Evolutionary conservation across 2,113 vertebrate species (phyloP).

Genomic region (Gambusia affinis): DNA sequence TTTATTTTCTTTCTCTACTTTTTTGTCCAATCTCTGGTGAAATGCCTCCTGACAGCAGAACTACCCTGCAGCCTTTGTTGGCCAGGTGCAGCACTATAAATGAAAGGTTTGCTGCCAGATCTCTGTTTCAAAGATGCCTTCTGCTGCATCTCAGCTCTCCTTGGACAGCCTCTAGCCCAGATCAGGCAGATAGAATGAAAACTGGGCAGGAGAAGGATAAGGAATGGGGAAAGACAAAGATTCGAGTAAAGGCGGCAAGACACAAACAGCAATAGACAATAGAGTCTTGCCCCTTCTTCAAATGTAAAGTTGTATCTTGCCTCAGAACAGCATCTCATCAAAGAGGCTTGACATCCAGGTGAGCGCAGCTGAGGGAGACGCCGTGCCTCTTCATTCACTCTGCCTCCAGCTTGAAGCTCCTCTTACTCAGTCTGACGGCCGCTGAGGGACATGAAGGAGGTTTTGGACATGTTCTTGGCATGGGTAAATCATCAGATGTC

Average conservation of each 20-base stretch:
- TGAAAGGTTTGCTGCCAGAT: slow-evolving; percentile 61
- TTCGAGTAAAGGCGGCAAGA: neutral
- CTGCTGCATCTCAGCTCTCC: slow-evolving; percentile 53
- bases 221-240: neutral
- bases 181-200: slow-evolving; percentile 44
- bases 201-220: slow-evolving; percentile 16
- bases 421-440: slow-evolving; percentile 30
- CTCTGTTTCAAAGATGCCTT: slow-evolving; percentile 58
- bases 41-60: slow-evolving; percentile 43
- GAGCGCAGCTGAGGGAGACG: slow-evolving; percentile 30
- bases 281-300: slow-evolving; percentile 23
- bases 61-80: slow-evolving; percentile 46
- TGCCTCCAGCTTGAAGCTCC: slow-evolving; percentile 32
- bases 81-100: slow-evolving; percentile 55
- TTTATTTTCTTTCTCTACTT: slow-evolving; percentile 15
- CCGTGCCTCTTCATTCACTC: slow-evolving; percentile 9
- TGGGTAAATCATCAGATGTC: slow-evolving; percentile 49
- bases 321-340: slow-evolving; percentile 55
- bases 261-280: slow-evolving; percentile 16
- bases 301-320: slow-evolving; percentile 42
- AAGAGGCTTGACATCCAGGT: slow-evolving; percentile 50
- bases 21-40: slow-evolving; percentile 24
- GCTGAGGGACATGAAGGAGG: slow-evolving; percentile 19
- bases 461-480: slow-evolving; percentile 39
- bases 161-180: slow-evolving; percentile 36